phyloP scores from a whole-genome alignment of 2,113 vertebrate species.

The Acrocephalus kingi region DNA sequence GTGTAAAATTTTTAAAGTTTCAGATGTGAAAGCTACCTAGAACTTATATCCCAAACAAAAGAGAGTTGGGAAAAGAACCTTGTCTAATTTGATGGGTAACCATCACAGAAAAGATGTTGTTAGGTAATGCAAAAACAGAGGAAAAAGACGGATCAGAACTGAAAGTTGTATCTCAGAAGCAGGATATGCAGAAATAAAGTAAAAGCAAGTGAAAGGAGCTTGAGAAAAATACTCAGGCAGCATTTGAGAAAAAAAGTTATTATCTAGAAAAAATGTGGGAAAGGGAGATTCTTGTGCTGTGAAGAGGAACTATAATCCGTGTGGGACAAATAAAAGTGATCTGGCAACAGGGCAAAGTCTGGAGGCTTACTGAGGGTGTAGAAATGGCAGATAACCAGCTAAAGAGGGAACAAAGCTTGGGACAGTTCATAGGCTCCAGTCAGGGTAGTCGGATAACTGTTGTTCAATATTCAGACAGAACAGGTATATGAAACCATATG shows the following conservation, averaged over 20 bases:
- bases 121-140: background rate
- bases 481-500: background rate
- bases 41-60: background rate
- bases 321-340: background rate
- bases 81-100: background rate
- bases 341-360: background rate
- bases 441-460: background rate
- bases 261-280: background rate
- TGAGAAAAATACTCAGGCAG: background rate
- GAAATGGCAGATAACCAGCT: background rate
- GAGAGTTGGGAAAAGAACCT: background rate
- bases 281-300: background rate
- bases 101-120: background rate
- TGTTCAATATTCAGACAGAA: background rate
- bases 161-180: background rate
- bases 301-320: background rate
- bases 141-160: background rate
- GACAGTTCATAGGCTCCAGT: background rate
- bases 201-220: background rate
- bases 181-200: background rate
- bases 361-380: background rate
- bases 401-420: background rate
- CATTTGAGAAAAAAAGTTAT: background rate
- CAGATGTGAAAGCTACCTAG: background rate
- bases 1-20: background rate